Conservation (phyloP, 1,140 invertebrate species). For the Sarcophaga peregrina region DNA sequence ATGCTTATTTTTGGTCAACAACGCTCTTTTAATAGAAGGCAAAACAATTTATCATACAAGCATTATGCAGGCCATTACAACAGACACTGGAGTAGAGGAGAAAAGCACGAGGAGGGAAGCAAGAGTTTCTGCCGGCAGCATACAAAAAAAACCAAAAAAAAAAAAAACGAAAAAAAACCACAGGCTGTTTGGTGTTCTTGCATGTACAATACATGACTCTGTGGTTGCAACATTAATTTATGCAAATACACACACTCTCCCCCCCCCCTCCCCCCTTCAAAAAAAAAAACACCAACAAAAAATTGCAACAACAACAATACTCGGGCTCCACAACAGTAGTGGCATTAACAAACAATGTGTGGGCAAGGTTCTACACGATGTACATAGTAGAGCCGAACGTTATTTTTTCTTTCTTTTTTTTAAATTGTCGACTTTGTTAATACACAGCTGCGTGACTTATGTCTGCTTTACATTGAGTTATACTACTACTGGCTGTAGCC, state of each 20-base stretch:
- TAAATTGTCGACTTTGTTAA: too few relatives aligned
- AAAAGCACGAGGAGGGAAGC: background rate
- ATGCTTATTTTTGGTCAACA: too few relatives aligned
- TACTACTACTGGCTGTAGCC: too few relatives aligned
- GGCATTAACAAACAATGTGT: constrained; percentile 39
- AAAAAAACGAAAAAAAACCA: background rate
- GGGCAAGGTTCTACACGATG: background rate
- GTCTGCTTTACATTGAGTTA: background rate
- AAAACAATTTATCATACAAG: background rate
- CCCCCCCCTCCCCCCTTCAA: too few relatives aligned
- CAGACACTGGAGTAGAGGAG: too few relatives aligned
- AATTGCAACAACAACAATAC: background rate
- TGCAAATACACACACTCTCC: constrained; percentile 3
- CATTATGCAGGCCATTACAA: background rate
- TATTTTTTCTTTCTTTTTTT: background rate
- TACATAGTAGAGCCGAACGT: background rate
- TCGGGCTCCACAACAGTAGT: background rate
- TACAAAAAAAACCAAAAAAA: background rate
- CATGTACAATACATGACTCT: background rate
- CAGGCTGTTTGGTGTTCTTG: too few relatives aligned
- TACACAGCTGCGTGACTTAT: background rate
- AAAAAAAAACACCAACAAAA: background rate
- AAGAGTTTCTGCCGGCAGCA: background rate
- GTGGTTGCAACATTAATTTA: constrained; percentile 39
- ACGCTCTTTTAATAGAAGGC: too few relatives aligned